Percentiles rank a stretch among this genome's conserved stretches.
Conservation (phyloP, 1,140 invertebrate species). For the Neodiprion virginianus region DNA sequence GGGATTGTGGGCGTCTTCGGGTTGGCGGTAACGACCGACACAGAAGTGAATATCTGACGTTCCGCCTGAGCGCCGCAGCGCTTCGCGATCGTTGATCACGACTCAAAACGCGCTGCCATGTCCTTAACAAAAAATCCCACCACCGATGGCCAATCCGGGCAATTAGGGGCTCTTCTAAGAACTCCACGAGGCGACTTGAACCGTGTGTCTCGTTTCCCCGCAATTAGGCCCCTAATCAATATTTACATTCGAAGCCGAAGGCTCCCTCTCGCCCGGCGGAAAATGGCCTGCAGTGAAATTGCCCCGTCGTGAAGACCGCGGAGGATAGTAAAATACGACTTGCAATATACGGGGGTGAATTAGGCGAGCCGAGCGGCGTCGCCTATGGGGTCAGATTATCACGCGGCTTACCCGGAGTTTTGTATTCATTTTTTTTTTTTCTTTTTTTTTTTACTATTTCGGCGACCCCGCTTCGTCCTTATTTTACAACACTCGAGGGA, state of each 20-base stretch:
- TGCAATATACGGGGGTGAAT: background rate
- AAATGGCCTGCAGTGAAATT: background rate
- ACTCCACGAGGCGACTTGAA: background rate
- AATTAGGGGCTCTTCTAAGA: too few relatives aligned
- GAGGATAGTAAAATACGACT: background rate
- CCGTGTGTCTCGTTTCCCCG: background rate
- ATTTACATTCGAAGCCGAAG: background rate
- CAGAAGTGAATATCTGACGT: too few relatives aligned
- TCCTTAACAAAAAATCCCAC: too few relatives aligned
- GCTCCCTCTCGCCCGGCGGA: background rate
- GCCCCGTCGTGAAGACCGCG: background rate
- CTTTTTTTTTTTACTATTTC: too few relatives aligned
- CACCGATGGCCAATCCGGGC: too few relatives aligned
- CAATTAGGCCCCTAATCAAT: background rate
- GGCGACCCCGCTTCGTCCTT: background rate
- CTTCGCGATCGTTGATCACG: too few relatives aligned
- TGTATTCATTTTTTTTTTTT: too few relatives aligned
- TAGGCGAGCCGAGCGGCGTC: background rate
- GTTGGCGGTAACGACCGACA: too few relatives aligned
- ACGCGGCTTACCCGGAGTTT: too few relatives aligned
- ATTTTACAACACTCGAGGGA: background rate
- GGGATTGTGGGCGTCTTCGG: too few relatives aligned
- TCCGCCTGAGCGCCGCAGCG: too few relatives aligned
- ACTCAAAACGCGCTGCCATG: too few relatives aligned
- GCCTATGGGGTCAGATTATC: background rate